A percentile compares a stretch with the other conserved stretches of the same genome.
Evolutionary conservation across 2,797 vertebrate genomes (phyloP).

Genomic region (Delichon dasypus): DNA sequence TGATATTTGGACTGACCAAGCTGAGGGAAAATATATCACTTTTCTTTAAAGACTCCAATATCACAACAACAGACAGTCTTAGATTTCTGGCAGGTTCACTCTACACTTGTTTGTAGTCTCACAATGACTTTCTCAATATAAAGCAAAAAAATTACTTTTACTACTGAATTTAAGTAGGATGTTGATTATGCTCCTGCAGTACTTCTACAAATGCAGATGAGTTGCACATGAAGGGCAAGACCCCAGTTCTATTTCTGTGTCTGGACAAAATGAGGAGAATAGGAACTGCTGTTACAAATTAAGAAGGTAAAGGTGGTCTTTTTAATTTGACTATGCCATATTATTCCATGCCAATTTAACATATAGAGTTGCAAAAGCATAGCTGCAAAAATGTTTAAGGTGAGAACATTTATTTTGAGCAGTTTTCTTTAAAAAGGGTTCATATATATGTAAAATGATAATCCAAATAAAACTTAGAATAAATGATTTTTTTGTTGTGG

Average conservation of each 20-base stretch:
- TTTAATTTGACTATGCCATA: not conserved
- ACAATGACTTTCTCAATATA: conserved; percentile 10
- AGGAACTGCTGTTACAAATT: not conserved
- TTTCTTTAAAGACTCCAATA: conserved; percentile 23
- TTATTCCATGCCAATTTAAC: not conserved
- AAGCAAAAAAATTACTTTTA: not conserved
- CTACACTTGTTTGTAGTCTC: not conserved
- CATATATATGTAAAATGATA: not conserved
- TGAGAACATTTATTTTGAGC: not conserved
- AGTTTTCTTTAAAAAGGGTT: not conserved
- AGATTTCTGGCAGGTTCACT: conserved; percentile 20
- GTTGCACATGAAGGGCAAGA: not conserved
- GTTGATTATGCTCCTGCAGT: not conserved
- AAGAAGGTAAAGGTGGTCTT: not conserved
- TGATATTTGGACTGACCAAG: conserved; percentile 34
- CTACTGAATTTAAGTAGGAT: not conserved
- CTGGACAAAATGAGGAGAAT: not conserved
- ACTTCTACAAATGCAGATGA: not conserved
- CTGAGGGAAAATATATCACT: conserved; percentile 29
- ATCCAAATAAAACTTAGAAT: not conserved
- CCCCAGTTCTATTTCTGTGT: not conserved
- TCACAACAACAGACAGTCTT: not conserved
- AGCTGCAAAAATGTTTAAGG: not conserved
- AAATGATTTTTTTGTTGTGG: not conserved
- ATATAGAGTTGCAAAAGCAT: not conserved